Evolutionary conservation across 2,797 vertebrate species (phyloP), one percentile per base, ranked within the genome.

Genomic region (Psittacula echo): DNA sequence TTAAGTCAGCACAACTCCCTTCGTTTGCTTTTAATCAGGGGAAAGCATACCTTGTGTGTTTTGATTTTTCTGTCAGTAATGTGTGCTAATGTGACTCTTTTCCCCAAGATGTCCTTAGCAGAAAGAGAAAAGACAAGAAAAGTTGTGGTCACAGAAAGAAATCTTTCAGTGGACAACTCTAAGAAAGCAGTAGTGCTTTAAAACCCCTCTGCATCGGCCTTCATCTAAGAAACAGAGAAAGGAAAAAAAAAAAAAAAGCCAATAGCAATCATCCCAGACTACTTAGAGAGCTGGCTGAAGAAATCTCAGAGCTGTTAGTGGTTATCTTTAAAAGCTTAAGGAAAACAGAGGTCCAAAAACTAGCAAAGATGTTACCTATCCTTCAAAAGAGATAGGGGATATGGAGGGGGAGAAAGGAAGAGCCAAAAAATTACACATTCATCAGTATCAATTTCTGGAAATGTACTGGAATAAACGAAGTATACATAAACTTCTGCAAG

Each of bases 381-480:
- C 62, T 73, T 71, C 45, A 51, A 66, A 93, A 76, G 54, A 87
- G 34, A 94, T 70, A 84, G 50, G 9, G 23, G 48, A 50, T 45
- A 66, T 29, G 53, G 27, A 83, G 32, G 67, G 17, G 37, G 54
- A 79, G 65, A 50, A 89, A 53, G 72, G 68, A 93, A 80, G 64
- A 89, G 68, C 24, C 88, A 91, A 29, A 37, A 62, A 86, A 89
- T 89, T 70, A 64, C 30, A 87, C 80, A 91, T 61, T 56, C 61
- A 81, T 85, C 70, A 30, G 47, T 94, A 86, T 58, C 80, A 93
- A 58, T 68, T 93, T 88, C 93, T 92, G 88, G 77, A 95, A 95
- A 89, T 61, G 71, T 14, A 80, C 7, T 51, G 76, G 61, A 68
- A 93, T 16, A 60, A 81, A 65, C 32, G 61, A 73, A 65, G 47